Evolutionary conservation across 2,888 invertebrate species (phyloP), one percentile per base, ranked within the genome.

Genomic region (Melanostoma mellinum): DNA sequence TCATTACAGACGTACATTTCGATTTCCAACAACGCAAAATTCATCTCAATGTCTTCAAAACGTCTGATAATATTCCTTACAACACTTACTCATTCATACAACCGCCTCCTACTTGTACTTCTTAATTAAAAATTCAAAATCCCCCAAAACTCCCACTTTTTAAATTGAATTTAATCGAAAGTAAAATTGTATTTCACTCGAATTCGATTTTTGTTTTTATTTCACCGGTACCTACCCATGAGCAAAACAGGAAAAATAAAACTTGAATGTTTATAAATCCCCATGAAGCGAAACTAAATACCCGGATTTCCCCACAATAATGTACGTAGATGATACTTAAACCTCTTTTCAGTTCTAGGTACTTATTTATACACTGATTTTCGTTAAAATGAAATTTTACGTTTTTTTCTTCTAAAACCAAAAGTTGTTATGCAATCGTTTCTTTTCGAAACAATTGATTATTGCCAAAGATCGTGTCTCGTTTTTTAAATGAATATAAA

Each of bases 91-190:
- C 33, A 46, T 42, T 44, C 50, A 63, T 71, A 71, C 48, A 68
- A 40, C 20, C 3, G 1, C 42, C 42, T 6, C 9, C 74, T 30
- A 61, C 55, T 53, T 67, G 60, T 20, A 61, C 55, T 40, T 74
- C 74, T 61, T 74, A 73, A 74, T 79, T 79, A 79, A 68, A 63
- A 42, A 52, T 36, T 20, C 9, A 52, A 69, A 79, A 68, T 61
- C 55, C 79, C 76, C 68, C 58, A 6, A 46, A 38, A 68, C 36
- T 71, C 48, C 48, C 38, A 40, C 44, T 52, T n/a, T 58, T 52
- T 38, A 52, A 20, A 36, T 8, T 53, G 44, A 74, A 52, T 67
- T 38, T 71, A 32, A 60, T 8, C 38, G 53, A 75, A 75, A 60
- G 60, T 68, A 44, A 60, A 75, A 44, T 42, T 63, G 6, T 20